Evolutionary conservation across 2,113 vertebrate species (phyloP), one percentile per base, ranked within the genome.

Genomic region (Mustelus asterias): DNA sequence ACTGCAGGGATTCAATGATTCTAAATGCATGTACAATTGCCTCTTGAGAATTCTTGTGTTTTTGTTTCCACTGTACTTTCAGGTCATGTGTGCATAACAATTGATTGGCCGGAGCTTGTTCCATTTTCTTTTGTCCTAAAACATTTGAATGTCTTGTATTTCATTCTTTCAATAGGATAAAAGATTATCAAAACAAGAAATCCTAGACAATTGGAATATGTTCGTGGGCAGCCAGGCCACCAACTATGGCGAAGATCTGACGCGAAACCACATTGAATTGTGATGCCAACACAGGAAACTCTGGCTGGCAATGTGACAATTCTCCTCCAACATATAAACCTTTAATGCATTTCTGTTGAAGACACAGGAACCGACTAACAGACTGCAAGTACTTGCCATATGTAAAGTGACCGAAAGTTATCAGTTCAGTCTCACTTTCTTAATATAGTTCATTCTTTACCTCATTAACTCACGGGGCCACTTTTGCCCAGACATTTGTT

Each of bases 141-240:
- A 70, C 29, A 37, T 85, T 96, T 97, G 95, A 94, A 1, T 96
- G 96, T 60, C 29, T 4, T 90, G 13, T n/a, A 33, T 60, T 63
- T 63, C 11, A 4, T 96, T 96, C 33, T 2, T 97, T 41, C 96
- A 69, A 54, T 96, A 99, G 99, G 99, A 99, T 96, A 98, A 99
- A 96, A 98, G 98, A 97, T 97, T 99, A 96, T 99, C 98, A 0
- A 99, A 98, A 97, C 98, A 99, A n/a, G 99, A 99, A 96, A 98
- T 99, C 96, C 96, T 99, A 33, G 98, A 99, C 96, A 99, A 99
- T 96, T 99, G 99, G 99, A 99, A 99, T 97, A 99, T 99, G 99
- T 99, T 99, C 13, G 99, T 99, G 48, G 99, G 99, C 97, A 99
- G 99, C 97, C 99, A 99, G 96, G 99, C 99, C 96, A 99, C 99